phyloP scores from a whole-genome alignment of 2,113 vertebrate genomes.

The Peromyscus californicus region DNA sequence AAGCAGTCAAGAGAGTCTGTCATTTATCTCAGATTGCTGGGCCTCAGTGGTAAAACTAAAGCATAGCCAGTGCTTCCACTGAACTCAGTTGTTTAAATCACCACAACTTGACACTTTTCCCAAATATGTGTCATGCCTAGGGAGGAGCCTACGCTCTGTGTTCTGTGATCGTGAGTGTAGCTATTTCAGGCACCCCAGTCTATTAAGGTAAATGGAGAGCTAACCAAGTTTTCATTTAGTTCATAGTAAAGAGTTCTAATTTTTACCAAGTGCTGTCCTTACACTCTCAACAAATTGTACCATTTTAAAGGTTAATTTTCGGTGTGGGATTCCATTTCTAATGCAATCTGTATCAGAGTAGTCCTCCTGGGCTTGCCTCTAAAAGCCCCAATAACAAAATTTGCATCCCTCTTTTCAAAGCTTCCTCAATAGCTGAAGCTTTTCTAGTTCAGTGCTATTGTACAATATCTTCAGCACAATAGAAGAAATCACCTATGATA shows the following conservation, averaged over 20 bases:
- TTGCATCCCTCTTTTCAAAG: conserved; percentile 18
- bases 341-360: conserved; percentile 1
- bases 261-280: background rate
- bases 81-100: background rate
- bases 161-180: background rate
- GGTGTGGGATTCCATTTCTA: conserved; percentile 62
- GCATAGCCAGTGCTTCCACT: background rate
- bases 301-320: conserved; percentile 40
- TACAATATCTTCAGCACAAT: background rate
- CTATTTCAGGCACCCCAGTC: background rate
- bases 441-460: conserved; percentile 15
- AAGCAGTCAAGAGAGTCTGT: background rate
- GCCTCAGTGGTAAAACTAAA: background rate
- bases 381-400: conserved; percentile 23
- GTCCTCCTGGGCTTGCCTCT: background rate
- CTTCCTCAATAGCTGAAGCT: conserved; percentile 24
- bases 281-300: conserved; percentile 10
- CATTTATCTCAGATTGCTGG: background rate
- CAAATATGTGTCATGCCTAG: background rate
- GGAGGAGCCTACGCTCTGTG: background rate
- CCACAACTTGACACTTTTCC: background rate
- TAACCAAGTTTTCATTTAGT: conserved; percentile 36
- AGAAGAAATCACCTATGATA: conserved; percentile 28
- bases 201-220: background rate
- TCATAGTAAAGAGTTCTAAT: background rate